Conservation (phyloP, 2,113 vertebrate species). For the Gasterosteus nipponicus region DNA sequence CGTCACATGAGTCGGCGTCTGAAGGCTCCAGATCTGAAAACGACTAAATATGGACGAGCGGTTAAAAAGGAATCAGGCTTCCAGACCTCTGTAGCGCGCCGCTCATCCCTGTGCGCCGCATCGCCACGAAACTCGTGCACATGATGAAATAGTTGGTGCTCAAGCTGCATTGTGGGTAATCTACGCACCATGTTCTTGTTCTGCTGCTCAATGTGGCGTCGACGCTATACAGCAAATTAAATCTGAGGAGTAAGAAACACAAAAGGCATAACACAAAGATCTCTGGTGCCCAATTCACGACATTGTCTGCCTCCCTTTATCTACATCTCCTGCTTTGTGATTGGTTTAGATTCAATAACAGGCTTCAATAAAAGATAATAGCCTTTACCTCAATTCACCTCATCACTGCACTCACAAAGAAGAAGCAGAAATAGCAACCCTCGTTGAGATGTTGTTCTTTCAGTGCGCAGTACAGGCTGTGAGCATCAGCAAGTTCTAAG, state of each 20-base stretch:
- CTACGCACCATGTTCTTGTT: neutral
- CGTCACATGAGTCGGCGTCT: neutral
- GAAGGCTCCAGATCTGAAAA: neutral
- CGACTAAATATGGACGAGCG: neutral
- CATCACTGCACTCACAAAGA: constrained; percentile 13
- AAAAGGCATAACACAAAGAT: constrained; percentile 5
- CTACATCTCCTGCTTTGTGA: constrained; percentile 33
- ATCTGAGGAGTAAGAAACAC: neutral
- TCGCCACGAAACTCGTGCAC: neutral
- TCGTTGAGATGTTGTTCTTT: constrained; percentile 7
- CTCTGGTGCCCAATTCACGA: constrained; percentile 4
- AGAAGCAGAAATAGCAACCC: constrained; percentile 11
- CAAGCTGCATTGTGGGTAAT: neutral
- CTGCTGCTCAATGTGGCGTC: neutral
- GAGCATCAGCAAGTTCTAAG: constrained; percentile 12
- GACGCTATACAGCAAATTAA: neutral
- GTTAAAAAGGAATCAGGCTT: too few species aligned
- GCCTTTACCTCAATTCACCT: constrained; percentile 47
- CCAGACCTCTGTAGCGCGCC: too few species aligned
- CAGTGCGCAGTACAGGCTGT: neutral
- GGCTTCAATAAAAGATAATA: constrained; percentile 49
- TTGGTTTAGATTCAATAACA: constrained; percentile 50
- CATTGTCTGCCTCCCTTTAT: constrained; percentile 18
- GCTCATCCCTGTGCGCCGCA: neutral
- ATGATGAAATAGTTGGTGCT: neutral